These are phyloP conservation scores for Cathartes aura DNA, from an alignment of 2,113 vertebrate genomes.

Conservation along the genomic window DNA sequence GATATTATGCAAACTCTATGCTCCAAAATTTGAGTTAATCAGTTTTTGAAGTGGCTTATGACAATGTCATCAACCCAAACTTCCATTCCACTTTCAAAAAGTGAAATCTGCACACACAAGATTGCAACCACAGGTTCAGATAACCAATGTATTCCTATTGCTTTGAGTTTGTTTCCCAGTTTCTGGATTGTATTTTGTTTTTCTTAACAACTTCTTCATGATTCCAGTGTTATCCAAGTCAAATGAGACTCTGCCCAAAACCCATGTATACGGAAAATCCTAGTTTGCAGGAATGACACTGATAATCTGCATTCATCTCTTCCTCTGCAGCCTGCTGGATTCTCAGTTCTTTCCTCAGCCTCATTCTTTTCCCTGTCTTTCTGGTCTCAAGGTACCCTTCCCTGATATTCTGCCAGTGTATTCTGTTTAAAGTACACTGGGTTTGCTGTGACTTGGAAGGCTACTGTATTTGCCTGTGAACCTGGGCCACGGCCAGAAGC, in stretches of 20 bases:
- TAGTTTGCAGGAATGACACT: neutral
- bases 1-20: neutral
- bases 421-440: neutral
- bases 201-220: neutral
- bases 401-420: neutral
- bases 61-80: neutral
- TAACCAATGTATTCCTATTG: neutral
- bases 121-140: neutral
- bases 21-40: neutral
- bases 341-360: neutral
- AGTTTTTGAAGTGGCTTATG: neutral
- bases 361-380: neutral
- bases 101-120: neutral
- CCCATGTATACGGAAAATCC: fast-evolving
- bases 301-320: neutral
- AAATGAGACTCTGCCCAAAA: neutral
- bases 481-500: neutral
- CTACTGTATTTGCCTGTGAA: neutral
- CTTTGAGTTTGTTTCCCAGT: neutral
- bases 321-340: neutral
- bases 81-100: neutral
- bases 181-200: neutral
- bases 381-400: neutral
- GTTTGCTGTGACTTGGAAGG: neutral
- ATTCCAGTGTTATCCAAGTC: neutral